Percentiles rank a stretch among this genome's conserved stretches.
Evolutionary conservation across 2,888 invertebrate species (phyloP).

Genomic region (Sinodicranocentrus sp.): DNA sequence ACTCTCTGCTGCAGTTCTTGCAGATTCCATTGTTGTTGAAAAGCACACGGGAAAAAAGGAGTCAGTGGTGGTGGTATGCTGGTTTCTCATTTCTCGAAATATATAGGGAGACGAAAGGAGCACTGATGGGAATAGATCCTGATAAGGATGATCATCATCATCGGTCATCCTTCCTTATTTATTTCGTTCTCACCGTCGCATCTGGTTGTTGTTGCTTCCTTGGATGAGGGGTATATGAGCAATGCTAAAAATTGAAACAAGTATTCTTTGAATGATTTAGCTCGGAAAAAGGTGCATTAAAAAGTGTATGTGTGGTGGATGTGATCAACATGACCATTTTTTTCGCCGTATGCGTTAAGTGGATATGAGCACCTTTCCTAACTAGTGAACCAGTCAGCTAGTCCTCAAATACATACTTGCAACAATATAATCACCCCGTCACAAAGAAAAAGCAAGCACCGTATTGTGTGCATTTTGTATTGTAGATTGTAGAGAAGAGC

Average conservation of each 20-base stretch:
- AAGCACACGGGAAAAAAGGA: background rate
- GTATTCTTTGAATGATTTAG: conserved; percentile 4
- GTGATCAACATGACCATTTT: no score
- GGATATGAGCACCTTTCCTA: no score
- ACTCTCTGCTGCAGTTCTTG: no score
- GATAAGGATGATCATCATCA: conserved; percentile 5
- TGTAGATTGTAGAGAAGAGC: background rate
- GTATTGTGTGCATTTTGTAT: background rate
- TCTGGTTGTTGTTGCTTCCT: background rate
- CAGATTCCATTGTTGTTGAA: background rate
- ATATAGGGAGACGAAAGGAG: background rate
- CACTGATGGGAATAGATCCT: conserved; percentile 11
- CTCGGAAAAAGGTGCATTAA: background rate
- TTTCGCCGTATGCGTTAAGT: no score
- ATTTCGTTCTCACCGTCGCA: conserved; percentile 1
- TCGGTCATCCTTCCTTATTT: conserved; percentile 42
- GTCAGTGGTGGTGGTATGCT: conserved; percentile 11
- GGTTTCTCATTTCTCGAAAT: background rate
- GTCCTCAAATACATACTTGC: background rate
- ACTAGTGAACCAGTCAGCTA: no score
- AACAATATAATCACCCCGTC: no score
- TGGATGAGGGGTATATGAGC: background rate
- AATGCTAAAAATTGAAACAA: conserved; percentile 32
- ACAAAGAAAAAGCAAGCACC: background rate
- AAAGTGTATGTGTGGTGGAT: background rate